phyloP scores from a whole-genome alignment of 2,888 invertebrate species.

The Thumatha senex region DNA sequence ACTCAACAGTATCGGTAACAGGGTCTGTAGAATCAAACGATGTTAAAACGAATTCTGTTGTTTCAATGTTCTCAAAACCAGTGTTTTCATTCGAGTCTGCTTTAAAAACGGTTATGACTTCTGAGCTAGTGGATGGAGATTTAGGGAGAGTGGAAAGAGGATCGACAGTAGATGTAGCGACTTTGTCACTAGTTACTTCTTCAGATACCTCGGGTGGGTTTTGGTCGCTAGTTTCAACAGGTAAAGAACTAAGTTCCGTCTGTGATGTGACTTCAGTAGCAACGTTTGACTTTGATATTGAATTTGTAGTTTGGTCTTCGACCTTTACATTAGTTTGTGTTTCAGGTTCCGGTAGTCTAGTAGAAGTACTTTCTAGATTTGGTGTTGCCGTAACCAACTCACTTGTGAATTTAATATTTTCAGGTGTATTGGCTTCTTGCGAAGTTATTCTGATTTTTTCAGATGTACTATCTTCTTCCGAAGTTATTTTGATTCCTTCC shows the following conservation, averaged over 20 bases:
- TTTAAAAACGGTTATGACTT: conserved; percentile 53
- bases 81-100: conserved; percentile 41
- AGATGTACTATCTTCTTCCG: conserved; percentile 9
- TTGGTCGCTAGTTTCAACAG: conserved; percentile 74
- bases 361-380: conserved; percentile 31
- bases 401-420: conserved; percentile 1
- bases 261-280: conserved; percentile 69
- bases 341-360: conserved; percentile 25
- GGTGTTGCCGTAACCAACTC: conserved; percentile 21
- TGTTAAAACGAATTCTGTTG: conserved; percentile 66
- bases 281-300: conserved; percentile 54
- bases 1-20: conserved; percentile 64
- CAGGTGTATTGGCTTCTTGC: conserved; percentile 7
- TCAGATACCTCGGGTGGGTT: conserved; percentile 66
- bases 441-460: conserved; percentile 5
- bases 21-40: conserved; percentile 67
- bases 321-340: conserved; percentile 34
- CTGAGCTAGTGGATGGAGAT: conserved; percentile 44
- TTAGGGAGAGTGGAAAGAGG: conserved; percentile 45
- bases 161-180: conserved; percentile 45
- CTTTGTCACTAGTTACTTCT: conserved; percentile 49
- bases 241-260: conserved; percentile 71
- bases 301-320: conserved; percentile 52
- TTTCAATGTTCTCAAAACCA: conserved; percentile 62
- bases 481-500: conserved; percentile 3